Conservation (phyloP, 2,113 vertebrate species). For the Elgaria multicarinata region DNA sequence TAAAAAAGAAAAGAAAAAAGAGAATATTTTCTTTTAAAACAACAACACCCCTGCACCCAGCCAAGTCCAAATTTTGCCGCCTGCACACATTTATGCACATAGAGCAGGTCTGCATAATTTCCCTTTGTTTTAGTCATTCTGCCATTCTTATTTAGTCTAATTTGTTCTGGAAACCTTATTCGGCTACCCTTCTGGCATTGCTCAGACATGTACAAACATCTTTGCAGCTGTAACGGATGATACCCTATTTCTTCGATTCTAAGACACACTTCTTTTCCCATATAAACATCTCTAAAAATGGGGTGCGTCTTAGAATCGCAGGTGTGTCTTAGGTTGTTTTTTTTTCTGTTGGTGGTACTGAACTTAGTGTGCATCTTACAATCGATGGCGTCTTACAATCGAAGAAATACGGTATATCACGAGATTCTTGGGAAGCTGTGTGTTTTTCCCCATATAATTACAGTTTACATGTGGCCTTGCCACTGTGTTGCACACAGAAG, state of each 20-base stretch:
- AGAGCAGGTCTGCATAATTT: background rate
- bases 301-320: too few species aligned
- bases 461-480: background rate
- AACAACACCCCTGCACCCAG: background rate
- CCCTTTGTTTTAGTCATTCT: background rate
- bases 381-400: too few species aligned
- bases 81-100: too few species aligned
- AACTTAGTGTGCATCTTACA: too few species aligned
- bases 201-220: background rate
- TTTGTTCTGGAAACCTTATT: background rate
- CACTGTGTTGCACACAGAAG: background rate
- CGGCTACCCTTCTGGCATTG: background rate
- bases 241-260: too few species aligned
- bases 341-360: too few species aligned
- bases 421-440: background rate
- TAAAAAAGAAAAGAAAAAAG: too few species aligned
- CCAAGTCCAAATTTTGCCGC: background rate
- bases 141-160: background rate
- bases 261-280: too few species aligned
- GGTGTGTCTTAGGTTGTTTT: too few species aligned
- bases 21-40: background rate
- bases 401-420: too few species aligned
- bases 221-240: background rate
- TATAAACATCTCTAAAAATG: too few species aligned
- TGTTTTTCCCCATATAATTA: background rate